phyloP scores from a whole-genome alignment of 2,888 invertebrate species.

The Globia sparganii region DNA sequence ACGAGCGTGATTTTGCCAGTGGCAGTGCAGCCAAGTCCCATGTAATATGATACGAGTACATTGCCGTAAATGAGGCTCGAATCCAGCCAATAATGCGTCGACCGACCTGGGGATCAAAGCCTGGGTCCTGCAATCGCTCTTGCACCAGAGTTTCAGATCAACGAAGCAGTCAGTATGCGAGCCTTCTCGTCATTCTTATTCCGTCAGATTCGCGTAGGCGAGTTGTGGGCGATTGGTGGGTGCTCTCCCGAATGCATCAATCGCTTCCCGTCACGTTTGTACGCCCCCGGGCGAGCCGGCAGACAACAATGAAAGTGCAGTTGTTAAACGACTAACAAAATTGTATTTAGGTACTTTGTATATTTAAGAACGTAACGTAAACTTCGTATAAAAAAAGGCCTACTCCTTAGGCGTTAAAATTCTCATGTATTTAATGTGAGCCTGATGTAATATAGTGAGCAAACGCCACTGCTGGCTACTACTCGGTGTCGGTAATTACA shows the following conservation, averaged over 20 bases:
- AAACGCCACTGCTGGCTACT: slow-evolving; percentile 8
- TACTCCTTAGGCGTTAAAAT: not conserved
- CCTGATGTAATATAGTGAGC: slow-evolving; percentile 16
- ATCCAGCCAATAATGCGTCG: not conserved
- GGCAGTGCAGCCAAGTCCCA: not conserved
- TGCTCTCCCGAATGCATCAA: slow-evolving; percentile 65
- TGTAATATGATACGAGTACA: not conserved
- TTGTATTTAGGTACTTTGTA: slow-evolving; percentile 21
- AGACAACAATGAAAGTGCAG: slow-evolving; percentile 60
- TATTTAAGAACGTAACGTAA: slow-evolving; percentile 11
- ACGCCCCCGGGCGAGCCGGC: slow-evolving; percentile 45
- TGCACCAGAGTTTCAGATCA: not conserved
- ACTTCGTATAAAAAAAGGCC: not conserved
- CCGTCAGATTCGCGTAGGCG: slow-evolving; percentile 54
- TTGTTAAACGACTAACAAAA: slow-evolving; percentile 32
- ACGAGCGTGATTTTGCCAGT: not conserved
- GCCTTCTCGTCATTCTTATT: slow-evolving; percentile 37
- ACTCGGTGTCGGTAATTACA: not conserved
- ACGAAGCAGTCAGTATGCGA: not conserved
- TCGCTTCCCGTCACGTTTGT: slow-evolving; percentile 60
- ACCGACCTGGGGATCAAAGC: not conserved
- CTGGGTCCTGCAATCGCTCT: not conserved
- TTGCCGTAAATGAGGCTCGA: not conserved
- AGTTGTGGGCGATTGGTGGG: slow-evolving; percentile 64
- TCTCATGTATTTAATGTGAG: not conserved